A percentile compares a stretch with the other conserved stretches of the same genome.
Conservation (phyloP, 2,888 invertebrate species). For the Cerastis rubricosa region DNA sequence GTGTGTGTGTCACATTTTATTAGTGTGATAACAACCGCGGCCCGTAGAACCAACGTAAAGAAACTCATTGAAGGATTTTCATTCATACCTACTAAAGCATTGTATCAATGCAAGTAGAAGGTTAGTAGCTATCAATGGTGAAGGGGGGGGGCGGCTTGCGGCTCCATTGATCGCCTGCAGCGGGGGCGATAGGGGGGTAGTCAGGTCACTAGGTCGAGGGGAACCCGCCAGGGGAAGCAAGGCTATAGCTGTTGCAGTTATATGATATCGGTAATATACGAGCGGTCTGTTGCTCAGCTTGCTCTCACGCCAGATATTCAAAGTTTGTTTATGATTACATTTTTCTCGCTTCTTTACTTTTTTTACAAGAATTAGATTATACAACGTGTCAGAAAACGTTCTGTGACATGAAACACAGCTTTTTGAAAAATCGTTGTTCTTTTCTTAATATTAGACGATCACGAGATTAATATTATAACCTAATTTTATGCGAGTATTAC, state of each 20-base stretch:
- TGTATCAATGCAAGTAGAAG: conserved; percentile 76
- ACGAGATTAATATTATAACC: conserved; percentile 66
- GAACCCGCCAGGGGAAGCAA: conserved; percentile 63
- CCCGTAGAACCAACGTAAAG: conserved; percentile 61
- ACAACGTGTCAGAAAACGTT: conserved; percentile 71
- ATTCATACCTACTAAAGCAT: conserved; percentile 77
- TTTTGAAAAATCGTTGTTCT: conserved; percentile 59
- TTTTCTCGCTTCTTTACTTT: conserved; percentile 70
- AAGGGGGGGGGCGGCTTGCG: conserved; percentile 69
- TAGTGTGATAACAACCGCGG: conserved; percentile 53
- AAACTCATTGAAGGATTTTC: conserved; percentile 70
- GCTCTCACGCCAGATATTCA: conserved; percentile 68
- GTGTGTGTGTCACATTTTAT: conserved; percentile 50
- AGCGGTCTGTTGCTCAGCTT: conserved; percentile 66
- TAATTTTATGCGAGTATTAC: conserved; percentile 57
- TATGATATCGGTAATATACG: conserved; percentile 61
- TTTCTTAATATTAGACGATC: conserved; percentile 55
- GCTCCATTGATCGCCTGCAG: conserved; percentile 85
- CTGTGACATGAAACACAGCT: conserved; percentile 71
- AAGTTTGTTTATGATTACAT: conserved; percentile 71
- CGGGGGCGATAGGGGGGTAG: conserved; percentile 68
- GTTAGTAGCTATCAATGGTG: conserved; percentile 74
- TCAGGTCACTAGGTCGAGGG: conserved; percentile 85
- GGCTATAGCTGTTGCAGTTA: conserved; percentile 61
- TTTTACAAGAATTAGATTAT: conserved; percentile 69